A percentile compares a stretch with the other conserved stretches of the same genome.
Evolutionary conservation across 1,140 invertebrate species (phyloP).

Genomic region (Octopus bimaculoides): DNA sequence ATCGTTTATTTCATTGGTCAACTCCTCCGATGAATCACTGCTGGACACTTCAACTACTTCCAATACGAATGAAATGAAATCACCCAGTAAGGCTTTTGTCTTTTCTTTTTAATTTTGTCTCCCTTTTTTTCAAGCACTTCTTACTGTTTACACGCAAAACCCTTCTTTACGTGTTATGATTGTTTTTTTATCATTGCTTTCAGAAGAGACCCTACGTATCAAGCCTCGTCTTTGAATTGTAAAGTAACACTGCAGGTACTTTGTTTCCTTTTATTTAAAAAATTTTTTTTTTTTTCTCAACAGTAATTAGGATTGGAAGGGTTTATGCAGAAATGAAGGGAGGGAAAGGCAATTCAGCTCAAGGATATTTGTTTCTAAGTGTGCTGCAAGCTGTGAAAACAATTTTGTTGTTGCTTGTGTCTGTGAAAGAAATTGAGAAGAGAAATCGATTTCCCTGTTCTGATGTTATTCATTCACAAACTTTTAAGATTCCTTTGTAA

Average conservation of each 20-base stretch:
- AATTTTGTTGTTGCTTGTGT: too few relatives aligned
- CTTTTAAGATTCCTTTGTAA: too few relatives aligned
- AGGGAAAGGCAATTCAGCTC: too few relatives aligned
- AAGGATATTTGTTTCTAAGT: too few relatives aligned
- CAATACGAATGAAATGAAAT: background rate
- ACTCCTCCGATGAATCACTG: background rate
- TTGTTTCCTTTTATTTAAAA: too few relatives aligned
- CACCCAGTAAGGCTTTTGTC: background rate
- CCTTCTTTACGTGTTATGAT: background rate
- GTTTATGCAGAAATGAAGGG: too few relatives aligned
- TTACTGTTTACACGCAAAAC: background rate
- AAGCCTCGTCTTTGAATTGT: background rate
- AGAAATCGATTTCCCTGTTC: too few relatives aligned
- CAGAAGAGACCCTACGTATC: background rate
- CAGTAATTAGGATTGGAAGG: too few relatives aligned
- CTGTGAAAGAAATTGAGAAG: too few relatives aligned
- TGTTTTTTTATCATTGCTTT: background rate
- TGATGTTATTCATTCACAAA: too few relatives aligned
- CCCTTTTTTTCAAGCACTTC: background rate
- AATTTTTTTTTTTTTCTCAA: too few relatives aligned
- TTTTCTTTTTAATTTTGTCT: constrained; percentile 2
- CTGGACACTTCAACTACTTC: background rate
- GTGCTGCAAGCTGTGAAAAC: too few relatives aligned
- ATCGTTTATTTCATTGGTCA: background rate
- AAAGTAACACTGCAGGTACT: background rate